phyloP scores from a whole-genome alignment of 2,888 invertebrate species.

The Platycnemis pennipes region DNA sequence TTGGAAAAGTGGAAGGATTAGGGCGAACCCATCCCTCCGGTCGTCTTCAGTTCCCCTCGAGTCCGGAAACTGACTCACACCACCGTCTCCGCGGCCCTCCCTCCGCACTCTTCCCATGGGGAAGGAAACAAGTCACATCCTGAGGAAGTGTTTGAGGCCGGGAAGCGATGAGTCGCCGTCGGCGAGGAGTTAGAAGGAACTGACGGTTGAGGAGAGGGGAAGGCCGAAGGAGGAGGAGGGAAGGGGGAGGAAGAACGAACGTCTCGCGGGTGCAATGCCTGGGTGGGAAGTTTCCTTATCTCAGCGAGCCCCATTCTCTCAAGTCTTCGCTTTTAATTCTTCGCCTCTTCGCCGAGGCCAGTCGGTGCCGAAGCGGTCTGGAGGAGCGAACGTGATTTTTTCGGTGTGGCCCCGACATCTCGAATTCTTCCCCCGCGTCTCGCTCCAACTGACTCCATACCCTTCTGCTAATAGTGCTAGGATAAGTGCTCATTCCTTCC shows the following conservation, averaged over 20 bases:
- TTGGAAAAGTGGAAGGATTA: background rate
- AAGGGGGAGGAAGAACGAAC: background rate
- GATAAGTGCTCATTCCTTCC: too few species aligned
- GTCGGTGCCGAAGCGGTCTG: background rate
- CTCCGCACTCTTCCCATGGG: background rate
- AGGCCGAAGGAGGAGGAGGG: background rate
- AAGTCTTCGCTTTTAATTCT: background rate
- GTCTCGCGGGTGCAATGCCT: background rate
- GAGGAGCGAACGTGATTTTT: background rate
- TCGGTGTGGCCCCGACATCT: background rate
- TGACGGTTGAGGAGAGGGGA: background rate
- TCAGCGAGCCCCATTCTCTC: background rate
- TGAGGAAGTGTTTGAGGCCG: slow-evolving; percentile 50
- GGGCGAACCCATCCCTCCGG: background rate
- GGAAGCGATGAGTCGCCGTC: background rate
- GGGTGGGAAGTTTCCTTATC: slow-evolving; percentile 1
- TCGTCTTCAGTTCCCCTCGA: background rate
- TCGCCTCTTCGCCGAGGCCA: background rate
- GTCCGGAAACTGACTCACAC: slow-evolving; percentile 50
- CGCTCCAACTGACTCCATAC: background rate
- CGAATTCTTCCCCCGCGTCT: background rate
- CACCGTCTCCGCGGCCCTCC: background rate
- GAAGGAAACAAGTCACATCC: slow-evolving; percentile 52
- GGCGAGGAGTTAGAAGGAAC: background rate
- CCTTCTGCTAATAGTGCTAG: too few species aligned